Evolutionary conservation across 2,888 invertebrate genomes (phyloP).

Genomic region (Eupithecia subfuscata): DNA sequence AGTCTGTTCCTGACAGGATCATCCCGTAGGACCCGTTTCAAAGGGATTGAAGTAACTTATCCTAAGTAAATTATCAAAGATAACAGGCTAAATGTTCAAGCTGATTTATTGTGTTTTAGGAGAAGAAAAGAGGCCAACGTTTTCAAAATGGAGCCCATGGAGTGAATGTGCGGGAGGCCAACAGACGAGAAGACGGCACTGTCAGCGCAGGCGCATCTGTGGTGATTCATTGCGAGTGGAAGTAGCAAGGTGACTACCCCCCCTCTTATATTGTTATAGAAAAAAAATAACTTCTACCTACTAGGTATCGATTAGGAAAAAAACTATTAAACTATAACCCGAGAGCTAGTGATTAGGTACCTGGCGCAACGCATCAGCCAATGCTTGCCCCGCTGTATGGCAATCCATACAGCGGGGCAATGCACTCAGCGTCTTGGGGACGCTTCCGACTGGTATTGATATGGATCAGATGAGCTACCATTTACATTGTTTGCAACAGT

Average conservation of each 20-base stretch:
- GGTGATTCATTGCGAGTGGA: constrained; percentile 71
- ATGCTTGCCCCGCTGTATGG: too few relatives aligned
- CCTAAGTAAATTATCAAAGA: background rate
- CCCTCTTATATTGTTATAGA: too few relatives aligned
- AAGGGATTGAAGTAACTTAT: background rate
- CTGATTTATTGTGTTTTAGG: constrained; percentile 18
- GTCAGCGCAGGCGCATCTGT: constrained; percentile 64
- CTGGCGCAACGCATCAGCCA: too few relatives aligned
- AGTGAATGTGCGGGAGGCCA: constrained; percentile 64
- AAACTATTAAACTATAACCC: too few relatives aligned
- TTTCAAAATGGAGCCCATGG: constrained; percentile 72
- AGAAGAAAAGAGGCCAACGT: constrained; percentile 50
- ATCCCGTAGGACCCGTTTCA: background rate
- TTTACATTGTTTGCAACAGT: too few relatives aligned
- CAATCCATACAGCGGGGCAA: too few relatives aligned
- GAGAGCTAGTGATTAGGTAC: too few relatives aligned
- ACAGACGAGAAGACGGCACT: constrained; percentile 68
- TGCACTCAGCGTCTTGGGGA: too few relatives aligned
- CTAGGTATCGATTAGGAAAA: too few relatives aligned
- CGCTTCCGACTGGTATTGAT: too few relatives aligned
- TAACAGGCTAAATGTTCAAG: background rate
- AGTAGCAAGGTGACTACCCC: constrained; percentile 58
- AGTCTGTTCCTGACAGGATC: background rate
- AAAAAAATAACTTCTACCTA: too few relatives aligned
- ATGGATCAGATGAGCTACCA: too few relatives aligned